Evolutionary conservation across 2,888 invertebrate species (phyloP).

Genomic region (Empis stercorea): DNA sequence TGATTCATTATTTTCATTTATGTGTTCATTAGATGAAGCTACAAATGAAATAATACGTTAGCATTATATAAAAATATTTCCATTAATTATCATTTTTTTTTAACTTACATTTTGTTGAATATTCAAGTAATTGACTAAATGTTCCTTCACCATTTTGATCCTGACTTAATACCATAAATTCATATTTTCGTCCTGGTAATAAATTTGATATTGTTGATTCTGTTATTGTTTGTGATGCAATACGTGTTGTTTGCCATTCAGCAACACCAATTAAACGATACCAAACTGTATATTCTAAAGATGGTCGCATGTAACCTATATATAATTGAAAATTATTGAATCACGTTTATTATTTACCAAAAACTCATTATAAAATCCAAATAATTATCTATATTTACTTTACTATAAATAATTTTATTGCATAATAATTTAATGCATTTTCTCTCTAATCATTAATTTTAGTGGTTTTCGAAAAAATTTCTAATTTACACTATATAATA

Average conservation of each 20-base stretch:
- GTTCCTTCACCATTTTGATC: conserved; percentile 80
- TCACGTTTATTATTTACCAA: conserved; percentile 1
- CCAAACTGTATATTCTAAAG: conserved; percentile 77
- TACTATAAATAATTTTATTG: too few relatives aligned
- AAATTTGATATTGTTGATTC: conserved; percentile 69
- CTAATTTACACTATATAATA: too few relatives aligned
- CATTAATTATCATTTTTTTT: conserved; percentile 16
- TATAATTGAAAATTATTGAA: conserved; percentile 4
- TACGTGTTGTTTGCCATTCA: conserved; percentile 74
- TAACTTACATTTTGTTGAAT: conserved; percentile 49
- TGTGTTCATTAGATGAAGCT: conserved; percentile 8
- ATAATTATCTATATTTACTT: neutral
- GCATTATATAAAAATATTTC: too few relatives aligned
- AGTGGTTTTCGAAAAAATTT: too few relatives aligned
- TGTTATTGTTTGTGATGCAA: conserved; percentile 52
- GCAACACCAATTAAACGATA: conserved; percentile 59
- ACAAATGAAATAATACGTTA: neutral
- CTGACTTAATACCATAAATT: conserved; percentile 80
- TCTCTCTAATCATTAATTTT: too few relatives aligned
- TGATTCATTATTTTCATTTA: conserved; percentile 3
- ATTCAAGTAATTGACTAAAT: conserved; percentile 71
- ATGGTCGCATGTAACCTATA: conserved; percentile 55
- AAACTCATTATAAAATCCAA: too few relatives aligned
- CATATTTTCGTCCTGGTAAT: conserved; percentile 64
- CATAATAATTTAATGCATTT: too few relatives aligned